Evolutionary conservation across 1,140 invertebrate genomes (phyloP).

Genomic region (Cotesia typhae): DNA sequence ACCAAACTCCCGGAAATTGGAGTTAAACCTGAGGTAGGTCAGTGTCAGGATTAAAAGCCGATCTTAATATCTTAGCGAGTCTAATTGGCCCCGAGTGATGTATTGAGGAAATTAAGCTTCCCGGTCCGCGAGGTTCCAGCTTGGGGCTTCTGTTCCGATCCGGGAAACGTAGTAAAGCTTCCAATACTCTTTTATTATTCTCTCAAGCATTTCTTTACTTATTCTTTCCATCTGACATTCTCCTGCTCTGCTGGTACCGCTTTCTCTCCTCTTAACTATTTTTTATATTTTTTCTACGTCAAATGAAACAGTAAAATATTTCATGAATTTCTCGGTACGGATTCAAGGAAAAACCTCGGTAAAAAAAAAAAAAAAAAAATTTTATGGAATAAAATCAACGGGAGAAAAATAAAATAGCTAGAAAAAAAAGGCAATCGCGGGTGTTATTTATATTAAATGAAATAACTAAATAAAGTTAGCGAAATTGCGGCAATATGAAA

Average conservation of each 20-base stretch:
- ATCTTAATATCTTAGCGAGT: slow-evolving; percentile 43
- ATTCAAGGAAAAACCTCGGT: neutral
- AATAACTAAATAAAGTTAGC: too few relatives aligned
- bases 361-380: neutral
- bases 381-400: too few relatives aligned
- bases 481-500: too few relatives aligned
- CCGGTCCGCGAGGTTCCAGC: slow-evolving; percentile 9
- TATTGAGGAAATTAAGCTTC: slow-evolving; percentile 55
- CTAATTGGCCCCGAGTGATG: slow-evolving; percentile 52
- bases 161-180: neutral
- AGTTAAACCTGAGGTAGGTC: slow-evolving; percentile 28
- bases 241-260: neutral
- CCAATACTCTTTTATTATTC: slow-evolving; percentile 10
- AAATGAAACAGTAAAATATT: slow-evolving; percentile 15
- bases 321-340: neutral
- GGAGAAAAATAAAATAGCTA: too few relatives aligned
- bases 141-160: neutral
- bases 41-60: slow-evolving; percentile 43
- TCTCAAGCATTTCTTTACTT: slow-evolving; percentile 1
- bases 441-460: too few relatives aligned
- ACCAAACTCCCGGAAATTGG: slow-evolving; percentile 34
- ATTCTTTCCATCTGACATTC: slow-evolving; percentile 18
- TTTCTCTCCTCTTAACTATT: neutral
- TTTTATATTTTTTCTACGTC: slow-evolving; percentile 15
- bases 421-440: too few relatives aligned